These are phyloP conservation scores for Tachysurus vachellii DNA, from an alignment of 2,113 vertebrate species.

Conservation along the genomic window DNA sequence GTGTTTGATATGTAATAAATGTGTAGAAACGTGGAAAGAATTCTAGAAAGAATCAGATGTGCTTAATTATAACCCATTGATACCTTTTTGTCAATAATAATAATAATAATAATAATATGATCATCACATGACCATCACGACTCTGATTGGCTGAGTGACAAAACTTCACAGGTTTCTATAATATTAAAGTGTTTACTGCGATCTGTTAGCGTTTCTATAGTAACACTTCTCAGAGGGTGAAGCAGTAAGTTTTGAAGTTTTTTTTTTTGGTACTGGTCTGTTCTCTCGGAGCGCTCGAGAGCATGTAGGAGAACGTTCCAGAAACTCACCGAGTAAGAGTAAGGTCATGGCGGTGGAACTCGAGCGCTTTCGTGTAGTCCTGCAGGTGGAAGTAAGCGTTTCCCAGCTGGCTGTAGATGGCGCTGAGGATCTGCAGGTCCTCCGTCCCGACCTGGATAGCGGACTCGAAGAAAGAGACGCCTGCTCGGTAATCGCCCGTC, in stretches of 20 bases:
- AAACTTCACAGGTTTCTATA: too few relatives aligned
- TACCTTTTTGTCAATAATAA: neutral
- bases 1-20: neutral
- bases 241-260: too few relatives aligned
- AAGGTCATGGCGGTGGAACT: constrained; percentile 94
- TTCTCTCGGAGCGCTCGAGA: neutral
- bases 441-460: constrained; percentile 97
- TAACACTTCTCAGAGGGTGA: too few relatives aligned
- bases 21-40: neutral
- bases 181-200: neutral
- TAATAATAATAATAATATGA: neutral
- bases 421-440: constrained; percentile 93
- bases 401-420: constrained; percentile 97
- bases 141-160: neutral
- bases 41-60: neutral
- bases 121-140: neutral
- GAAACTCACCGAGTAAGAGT: constrained; percentile 83
- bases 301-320: neutral
- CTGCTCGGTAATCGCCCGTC: constrained; percentile 83
- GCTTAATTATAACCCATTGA: neutral
- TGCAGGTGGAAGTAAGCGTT: constrained; percentile 97
- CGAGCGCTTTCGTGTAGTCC: constrained; percentile 91
- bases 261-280: too few relatives aligned
- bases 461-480: constrained; percentile 93
- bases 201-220: neutral